These are phyloP conservation scores for Synodontis membranacea DNA, from an alignment of 2,113 vertebrate genomes.

Conservation along the genomic window DNA sequence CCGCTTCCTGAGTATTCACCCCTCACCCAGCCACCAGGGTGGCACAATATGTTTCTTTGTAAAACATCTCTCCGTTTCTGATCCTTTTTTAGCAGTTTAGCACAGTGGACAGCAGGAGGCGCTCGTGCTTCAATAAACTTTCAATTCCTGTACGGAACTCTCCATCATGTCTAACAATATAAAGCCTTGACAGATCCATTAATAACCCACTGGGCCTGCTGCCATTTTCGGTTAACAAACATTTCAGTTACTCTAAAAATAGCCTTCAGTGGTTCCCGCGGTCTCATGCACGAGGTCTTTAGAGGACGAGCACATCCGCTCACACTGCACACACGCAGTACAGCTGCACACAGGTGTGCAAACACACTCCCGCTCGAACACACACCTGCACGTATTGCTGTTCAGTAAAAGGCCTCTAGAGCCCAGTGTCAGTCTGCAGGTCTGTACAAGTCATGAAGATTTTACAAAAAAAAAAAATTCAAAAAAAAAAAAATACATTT, in stretches of 20 bases:
- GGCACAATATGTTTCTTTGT: too few relatives aligned
- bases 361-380: neutral
- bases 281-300: neutral
- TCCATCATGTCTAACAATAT: neutral
- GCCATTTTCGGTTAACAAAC: neutral
- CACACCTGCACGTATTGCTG: neutral
- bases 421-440: neutral
- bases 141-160: neutral
- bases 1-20: neutral
- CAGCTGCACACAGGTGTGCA: neutral
- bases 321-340: neutral
- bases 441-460: neutral
- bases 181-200: neutral
- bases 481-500: neutral
- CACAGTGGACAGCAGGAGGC: neutral
- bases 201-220: neutral
- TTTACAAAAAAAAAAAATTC: neutral
- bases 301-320: neutral
- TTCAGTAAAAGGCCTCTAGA: neutral
- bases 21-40: too few relatives aligned
- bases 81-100: neutral
- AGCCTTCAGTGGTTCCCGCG: neutral
- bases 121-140: neutral
- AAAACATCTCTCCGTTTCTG: neutral
- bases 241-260: neutral